These are phyloP conservation scores for Nudaria mundana DNA, from an alignment of 2,888 invertebrate genomes.

Conservation along the genomic window DNA sequence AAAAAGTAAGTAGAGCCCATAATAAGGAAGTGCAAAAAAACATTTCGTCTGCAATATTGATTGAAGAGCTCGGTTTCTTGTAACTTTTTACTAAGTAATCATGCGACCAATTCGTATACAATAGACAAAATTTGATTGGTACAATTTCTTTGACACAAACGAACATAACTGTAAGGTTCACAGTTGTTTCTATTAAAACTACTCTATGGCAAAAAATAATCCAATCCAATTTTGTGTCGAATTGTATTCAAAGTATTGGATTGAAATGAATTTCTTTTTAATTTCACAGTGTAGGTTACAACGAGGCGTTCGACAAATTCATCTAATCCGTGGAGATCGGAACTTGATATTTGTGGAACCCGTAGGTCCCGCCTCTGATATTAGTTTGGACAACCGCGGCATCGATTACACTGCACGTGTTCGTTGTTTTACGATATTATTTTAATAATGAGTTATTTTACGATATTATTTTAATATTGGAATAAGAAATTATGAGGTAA, in stretches of 20 bases:
- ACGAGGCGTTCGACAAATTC: slow-evolving; percentile 22
- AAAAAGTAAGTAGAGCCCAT: no score
- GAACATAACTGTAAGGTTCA: slow-evolving; percentile 2
- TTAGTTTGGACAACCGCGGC: slow-evolving; percentile 37
- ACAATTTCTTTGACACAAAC: background rate
- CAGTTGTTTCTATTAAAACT: slow-evolving; percentile 4
- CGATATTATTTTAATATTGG: no score
- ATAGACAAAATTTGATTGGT: no score
- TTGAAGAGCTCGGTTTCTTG: no score
- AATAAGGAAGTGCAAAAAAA: no score
- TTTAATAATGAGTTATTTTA: no score
- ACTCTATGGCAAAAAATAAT: slow-evolving; percentile 1
- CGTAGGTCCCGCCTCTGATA: slow-evolving; percentile 36
- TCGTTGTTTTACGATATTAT: slow-evolving; percentile 26
- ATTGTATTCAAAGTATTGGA: slow-evolving; percentile 4
- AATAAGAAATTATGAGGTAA: no score
- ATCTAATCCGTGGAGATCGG: slow-evolving; percentile 24
- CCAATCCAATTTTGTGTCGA: slow-evolving; percentile 1
- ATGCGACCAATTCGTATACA: no score
- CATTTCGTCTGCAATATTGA: no score
- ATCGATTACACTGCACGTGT: slow-evolving; percentile 22
- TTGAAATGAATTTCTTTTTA: slow-evolving; percentile 24
- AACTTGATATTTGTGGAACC: slow-evolving; percentile 38
- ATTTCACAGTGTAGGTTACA: slow-evolving; percentile 26
- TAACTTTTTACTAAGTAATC: no score